phyloP scores from a whole-genome alignment of 2,888 invertebrate species.

The Amiota communis region DNA sequence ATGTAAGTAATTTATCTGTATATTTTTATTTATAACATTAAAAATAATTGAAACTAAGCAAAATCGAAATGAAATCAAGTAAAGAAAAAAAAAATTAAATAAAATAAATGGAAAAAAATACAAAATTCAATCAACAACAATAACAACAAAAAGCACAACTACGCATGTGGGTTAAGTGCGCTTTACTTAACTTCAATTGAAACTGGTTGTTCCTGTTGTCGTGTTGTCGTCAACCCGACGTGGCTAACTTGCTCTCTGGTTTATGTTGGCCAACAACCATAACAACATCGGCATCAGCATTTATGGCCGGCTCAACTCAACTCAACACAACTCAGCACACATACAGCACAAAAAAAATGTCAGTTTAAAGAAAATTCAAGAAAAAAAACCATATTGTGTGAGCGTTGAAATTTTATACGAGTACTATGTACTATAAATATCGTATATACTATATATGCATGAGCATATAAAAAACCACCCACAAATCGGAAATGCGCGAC shows the following conservation, averaged over 20 bases:
- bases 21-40: too few relatives aligned
- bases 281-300: constrained; percentile 18
- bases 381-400: constrained; percentile 9
- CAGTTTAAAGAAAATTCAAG: constrained; percentile 4
- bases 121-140: constrained; percentile 30
- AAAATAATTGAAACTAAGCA: too few relatives aligned
- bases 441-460: constrained; percentile 34
- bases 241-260: constrained; percentile 8
- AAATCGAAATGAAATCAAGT: not conserved
- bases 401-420: not conserved
- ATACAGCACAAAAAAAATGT: constrained; percentile 8
- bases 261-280: constrained; percentile 19
- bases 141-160: constrained; percentile 12
- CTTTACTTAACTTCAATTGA: constrained; percentile 64
- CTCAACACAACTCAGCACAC: not conserved
- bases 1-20: too few relatives aligned
- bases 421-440: constrained; percentile 21
- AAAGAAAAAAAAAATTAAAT: constrained; percentile 45
- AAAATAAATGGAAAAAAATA: constrained; percentile 49
- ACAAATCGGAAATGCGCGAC: constrained; percentile 45
- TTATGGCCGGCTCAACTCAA: not conserved
- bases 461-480: constrained; percentile 39
- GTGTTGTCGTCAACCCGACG: not conserved
- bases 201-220: constrained; percentile 37
- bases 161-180: constrained; percentile 64